phyloP scores from a whole-genome alignment of 1,140 invertebrate species.

The Drepana arcuata region DNA sequence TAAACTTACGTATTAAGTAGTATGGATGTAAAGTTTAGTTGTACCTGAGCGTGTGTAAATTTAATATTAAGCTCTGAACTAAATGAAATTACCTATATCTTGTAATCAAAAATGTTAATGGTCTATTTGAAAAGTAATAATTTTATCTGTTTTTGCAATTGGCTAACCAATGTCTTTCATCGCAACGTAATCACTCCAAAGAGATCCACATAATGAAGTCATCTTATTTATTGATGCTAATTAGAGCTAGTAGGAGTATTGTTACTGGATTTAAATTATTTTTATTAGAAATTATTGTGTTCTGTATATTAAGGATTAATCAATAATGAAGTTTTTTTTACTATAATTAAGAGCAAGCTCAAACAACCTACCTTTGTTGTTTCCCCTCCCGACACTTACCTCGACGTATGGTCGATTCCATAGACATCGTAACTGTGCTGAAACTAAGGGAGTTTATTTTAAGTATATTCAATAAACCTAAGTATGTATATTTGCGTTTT shows the following conservation, averaged over 20 bases:
- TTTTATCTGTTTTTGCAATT: too few species aligned
- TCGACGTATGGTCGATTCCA: slow-evolving; percentile 31
- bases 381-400: slow-evolving; percentile 21
- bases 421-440: slow-evolving; percentile 29
- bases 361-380: slow-evolving; percentile 24
- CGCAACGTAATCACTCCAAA: slow-evolving; percentile 37
- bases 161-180: not conserved
- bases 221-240: slow-evolving; percentile 66
- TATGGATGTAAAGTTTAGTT: too few species aligned
- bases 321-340: slow-evolving; percentile 46
- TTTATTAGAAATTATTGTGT: slow-evolving; percentile 54
- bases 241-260: slow-evolving; percentile 49
- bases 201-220: slow-evolving; percentile 57
- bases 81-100: too few species aligned
- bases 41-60: too few species aligned
- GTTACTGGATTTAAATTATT: slow-evolving; percentile 63
- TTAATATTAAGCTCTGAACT: too few species aligned
- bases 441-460: slow-evolving; percentile 49
- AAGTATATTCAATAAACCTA: slow-evolving; percentile 59
- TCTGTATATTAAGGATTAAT: slow-evolving; percentile 65
- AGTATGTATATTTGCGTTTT: slow-evolving; percentile 33
- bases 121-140: slow-evolving; percentile 2
- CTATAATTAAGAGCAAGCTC: slow-evolving; percentile 46
- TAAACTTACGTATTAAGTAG: too few species aligned
- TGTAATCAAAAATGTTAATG: too few species aligned